These are phyloP conservation scores for Wiebesia pumilae DNA, from an alignment of 1,140 invertebrate genomes.

Conservation along the genomic window DNA sequence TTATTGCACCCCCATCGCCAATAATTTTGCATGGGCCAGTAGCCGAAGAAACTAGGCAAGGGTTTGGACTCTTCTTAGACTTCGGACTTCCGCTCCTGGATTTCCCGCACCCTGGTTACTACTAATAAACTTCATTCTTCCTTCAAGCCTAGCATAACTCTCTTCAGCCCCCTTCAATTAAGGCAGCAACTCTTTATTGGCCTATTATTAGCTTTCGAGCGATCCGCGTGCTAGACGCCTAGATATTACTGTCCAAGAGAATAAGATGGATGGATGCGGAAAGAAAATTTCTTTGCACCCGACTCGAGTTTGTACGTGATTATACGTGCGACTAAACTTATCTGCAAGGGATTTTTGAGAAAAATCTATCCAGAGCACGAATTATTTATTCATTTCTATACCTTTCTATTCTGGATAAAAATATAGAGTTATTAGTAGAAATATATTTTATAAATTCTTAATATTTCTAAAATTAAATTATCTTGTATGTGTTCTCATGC, in stretches of 20 bases:
- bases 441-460: no score
- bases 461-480: no score
- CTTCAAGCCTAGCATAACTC: background rate
- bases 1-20: background rate
- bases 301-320: no score
- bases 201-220: conserved; percentile 51
- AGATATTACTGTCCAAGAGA: background rate
- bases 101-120: conserved; percentile 29
- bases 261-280: background rate
- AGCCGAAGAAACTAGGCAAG: conserved; percentile 29
- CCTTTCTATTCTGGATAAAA: no score
- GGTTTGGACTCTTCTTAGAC: background rate
- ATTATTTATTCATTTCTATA: no score
- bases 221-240: conserved; percentile 5
- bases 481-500: no score
- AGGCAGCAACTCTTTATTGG: conserved; percentile 56
- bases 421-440: no score
- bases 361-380: no score
- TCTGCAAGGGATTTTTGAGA: no score
- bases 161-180: conserved; percentile 32
- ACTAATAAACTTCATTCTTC: background rate
- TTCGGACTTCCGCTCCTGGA: background rate
- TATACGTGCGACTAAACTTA: no score
- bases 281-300: no score
- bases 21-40: background rate